Conservation (phyloP, 2,797 vertebrate species). For the Catharus ustulatus region DNA sequence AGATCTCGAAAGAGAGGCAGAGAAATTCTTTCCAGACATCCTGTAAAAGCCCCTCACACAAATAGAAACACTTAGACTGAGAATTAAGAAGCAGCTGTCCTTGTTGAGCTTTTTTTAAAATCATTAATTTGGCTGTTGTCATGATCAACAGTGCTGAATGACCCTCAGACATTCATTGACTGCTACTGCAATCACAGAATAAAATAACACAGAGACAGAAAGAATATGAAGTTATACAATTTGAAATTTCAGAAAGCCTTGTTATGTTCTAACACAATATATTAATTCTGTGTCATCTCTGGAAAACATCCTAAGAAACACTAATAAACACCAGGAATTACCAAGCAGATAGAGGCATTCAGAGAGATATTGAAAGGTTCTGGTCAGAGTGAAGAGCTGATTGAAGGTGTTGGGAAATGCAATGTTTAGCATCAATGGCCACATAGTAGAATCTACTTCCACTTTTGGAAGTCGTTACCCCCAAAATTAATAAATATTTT, state of each 20-base stretch:
- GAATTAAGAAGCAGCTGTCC: not conserved
- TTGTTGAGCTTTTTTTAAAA: not conserved
- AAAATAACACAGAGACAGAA: not conserved
- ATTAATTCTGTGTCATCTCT: not conserved
- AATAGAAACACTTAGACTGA: not conserved
- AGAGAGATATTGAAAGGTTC: not conserved
- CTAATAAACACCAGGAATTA: not conserved
- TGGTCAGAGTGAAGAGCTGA: not conserved
- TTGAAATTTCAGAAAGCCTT: not conserved
- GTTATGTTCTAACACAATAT: not conserved
- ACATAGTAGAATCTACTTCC: fast-evolving
- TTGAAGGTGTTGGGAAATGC: not conserved
- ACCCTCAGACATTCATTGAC: not conserved
- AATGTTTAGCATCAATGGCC: not conserved
- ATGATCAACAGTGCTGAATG: not conserved
- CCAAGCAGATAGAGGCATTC: not conserved
- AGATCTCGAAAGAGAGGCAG: not conserved
- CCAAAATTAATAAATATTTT: not conserved
- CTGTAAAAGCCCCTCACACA: not conserved
- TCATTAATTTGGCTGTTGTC: not conserved
- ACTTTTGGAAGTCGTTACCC: not conserved
- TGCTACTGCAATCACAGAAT: not conserved
- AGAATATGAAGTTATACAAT: not conserved
- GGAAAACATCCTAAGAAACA: not conserved
- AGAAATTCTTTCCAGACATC: not conserved